Conservation (phyloP, 2,797 vertebrate species). For the Pyrocephalus nanus region DNA sequence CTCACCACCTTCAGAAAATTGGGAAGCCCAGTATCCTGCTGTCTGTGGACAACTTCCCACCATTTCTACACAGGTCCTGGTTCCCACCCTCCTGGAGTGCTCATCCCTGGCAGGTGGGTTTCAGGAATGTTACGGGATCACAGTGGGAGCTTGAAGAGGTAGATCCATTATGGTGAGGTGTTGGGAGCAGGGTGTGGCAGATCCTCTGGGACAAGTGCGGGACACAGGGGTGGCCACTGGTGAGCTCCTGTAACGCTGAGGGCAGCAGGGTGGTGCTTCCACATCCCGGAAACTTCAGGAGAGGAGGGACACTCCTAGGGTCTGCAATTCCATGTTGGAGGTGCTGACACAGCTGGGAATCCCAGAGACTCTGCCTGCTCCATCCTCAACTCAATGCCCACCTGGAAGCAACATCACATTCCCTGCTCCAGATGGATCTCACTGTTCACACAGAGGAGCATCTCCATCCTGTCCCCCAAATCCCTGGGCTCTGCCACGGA, state of each 20-base stretch:
- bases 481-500: accelerated
- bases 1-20: background rate
- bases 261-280: accelerated
- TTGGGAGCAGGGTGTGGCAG: background rate
- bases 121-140: accelerated
- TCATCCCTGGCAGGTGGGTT: background rate
- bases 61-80: background rate
- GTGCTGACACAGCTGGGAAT: background rate
- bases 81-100: background rate
- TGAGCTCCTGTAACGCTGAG: background rate
- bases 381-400: accelerated
- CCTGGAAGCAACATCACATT: accelerated
- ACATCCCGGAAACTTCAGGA: background rate
- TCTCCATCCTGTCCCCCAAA: background rate
- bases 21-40: accelerated
- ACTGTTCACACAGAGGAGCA: accelerated
- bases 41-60: background rate
- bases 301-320: background rate
- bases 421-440: background rate
- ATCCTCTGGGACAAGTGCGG: background rate
- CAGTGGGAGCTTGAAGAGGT: accelerated
- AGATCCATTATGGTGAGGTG: background rate
- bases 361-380: background rate
- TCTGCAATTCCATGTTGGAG: accelerated
- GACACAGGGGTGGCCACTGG: accelerated